Evolutionary conservation across 2,888 invertebrate species (phyloP).

Genomic region (Heliothis peltigera): DNA sequence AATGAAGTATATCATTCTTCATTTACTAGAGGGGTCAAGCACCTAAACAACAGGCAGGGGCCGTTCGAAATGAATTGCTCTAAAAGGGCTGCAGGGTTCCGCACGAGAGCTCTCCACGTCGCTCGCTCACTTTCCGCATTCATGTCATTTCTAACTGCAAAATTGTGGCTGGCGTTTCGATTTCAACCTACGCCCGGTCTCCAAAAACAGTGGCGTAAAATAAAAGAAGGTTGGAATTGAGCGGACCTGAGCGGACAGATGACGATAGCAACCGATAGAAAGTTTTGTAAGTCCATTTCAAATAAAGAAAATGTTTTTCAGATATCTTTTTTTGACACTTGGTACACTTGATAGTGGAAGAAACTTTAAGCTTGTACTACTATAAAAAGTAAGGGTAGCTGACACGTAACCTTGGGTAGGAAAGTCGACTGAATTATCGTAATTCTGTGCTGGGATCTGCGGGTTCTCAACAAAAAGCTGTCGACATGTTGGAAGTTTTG

Average conservation of each 20-base stretch:
- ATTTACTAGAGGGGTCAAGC: slow-evolving; percentile 69
- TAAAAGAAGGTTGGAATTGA: slow-evolving; percentile 28
- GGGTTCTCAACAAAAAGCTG: neutral
- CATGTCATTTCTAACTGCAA: slow-evolving; percentile 54
- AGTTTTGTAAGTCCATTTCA: slow-evolving; percentile 22
- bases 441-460: neutral
- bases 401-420: neutral
- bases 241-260: slow-evolving; percentile 33
- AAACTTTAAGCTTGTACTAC: neutral
- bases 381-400: neutral
- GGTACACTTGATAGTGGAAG: neutral
- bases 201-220: slow-evolving; percentile 15
- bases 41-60: slow-evolving; percentile 55
- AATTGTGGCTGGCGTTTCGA: slow-evolving; percentile 40
- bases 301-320: slow-evolving; percentile 16
- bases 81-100: slow-evolving; percentile 51
- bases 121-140: slow-evolving; percentile 62
- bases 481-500: slow-evolving; percentile 28
- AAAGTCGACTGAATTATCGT: neutral
- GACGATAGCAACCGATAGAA: slow-evolving; percentile 29
- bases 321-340: neutral
- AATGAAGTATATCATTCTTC: slow-evolving; percentile 56
- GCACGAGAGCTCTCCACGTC: slow-evolving; percentile 49
- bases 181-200: slow-evolving; percentile 25
- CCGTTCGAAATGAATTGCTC: slow-evolving; percentile 62